A percentile compares a stretch with the other conserved stretches of the same genome.
Evolutionary conservation across 1,140 invertebrate genomes (phyloP).

Genomic region (Pentalonia nigronervosa): DNA sequence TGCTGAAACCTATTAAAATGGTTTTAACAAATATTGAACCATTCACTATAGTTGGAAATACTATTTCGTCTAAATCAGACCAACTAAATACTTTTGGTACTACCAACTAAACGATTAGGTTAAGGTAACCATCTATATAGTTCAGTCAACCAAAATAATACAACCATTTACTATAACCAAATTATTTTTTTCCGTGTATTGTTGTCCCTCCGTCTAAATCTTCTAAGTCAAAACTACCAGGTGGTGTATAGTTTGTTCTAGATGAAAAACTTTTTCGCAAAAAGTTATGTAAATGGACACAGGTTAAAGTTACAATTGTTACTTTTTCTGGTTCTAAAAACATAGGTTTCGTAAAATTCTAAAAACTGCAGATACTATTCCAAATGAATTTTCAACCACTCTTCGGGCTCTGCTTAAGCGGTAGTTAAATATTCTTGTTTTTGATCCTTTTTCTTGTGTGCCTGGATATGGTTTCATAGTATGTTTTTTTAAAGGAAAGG

Average conservation of each 20-base stretch:
- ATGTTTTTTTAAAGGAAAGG: constrained; percentile 65
- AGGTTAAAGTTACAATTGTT: constrained; percentile 62
- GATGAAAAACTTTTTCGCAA: neutral
- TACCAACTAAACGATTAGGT: too few relatives aligned
- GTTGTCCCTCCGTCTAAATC: neutral
- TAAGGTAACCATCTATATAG: too few relatives aligned
- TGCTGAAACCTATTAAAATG: too few relatives aligned
- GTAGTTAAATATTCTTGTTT: constrained; percentile 64
- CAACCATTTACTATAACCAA: too few relatives aligned
- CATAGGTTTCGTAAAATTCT: constrained; percentile 64
- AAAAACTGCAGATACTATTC: constrained; percentile 65
- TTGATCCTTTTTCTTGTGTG: constrained; percentile 64
- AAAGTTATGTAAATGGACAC: constrained; percentile 52
- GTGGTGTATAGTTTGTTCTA: neutral
- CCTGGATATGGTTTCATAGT: constrained; percentile 66
- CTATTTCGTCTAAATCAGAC: too few relatives aligned
- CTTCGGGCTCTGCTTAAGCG: constrained; percentile 63
- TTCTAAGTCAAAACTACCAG: neutral
- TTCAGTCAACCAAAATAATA: too few relatives aligned
- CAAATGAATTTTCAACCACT: constrained; percentile 68
- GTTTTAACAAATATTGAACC: too few relatives aligned
- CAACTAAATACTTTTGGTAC: too few relatives aligned
- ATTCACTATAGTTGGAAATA: too few relatives aligned
- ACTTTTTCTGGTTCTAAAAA: constrained; percentile 62
- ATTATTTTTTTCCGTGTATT: too few relatives aligned